A percentile compares a stretch with the other conserved stretches of the same genome.
Evolutionary conservation across 2,113 vertebrate species (phyloP).

Genomic region (Oncorhynchus kisutch): DNA sequence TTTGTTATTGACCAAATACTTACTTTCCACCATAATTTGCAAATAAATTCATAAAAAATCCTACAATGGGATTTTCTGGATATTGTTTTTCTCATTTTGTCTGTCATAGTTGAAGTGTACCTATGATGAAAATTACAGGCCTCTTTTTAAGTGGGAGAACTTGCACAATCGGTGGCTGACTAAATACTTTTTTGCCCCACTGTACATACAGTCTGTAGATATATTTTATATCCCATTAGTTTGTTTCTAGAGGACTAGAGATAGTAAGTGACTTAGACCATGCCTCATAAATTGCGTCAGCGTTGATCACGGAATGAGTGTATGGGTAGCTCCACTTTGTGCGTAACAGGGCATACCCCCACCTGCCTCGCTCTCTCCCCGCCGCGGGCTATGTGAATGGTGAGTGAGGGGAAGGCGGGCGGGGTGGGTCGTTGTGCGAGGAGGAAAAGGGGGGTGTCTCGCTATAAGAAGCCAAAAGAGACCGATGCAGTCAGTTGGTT

Average conservation of each 20-base stretch:
- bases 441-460: conserved; percentile 68
- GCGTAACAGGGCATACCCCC: conserved; percentile 65
- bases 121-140: no score
- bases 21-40: no score
- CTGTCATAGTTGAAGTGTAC: no score
- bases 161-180: no score
- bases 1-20: no score
- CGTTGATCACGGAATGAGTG: conserved; percentile 22
- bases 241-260: conserved; percentile 21
- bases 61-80: no score
- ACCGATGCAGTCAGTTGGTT: conserved; percentile 66
- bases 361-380: conserved; percentile 50
- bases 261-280: conserved; percentile 51
- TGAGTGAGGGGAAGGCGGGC: conserved; percentile 28
- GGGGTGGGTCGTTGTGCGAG: conserved; percentile 53
- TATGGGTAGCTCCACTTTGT: conserved; percentile 47
- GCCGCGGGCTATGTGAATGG: conserved; percentile 1
- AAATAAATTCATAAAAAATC: no score
- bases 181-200: no score
- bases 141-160: no score
- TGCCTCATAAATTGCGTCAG: conserved; percentile 35
- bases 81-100: no score
- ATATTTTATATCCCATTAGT: no score
- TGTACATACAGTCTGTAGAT: no score
- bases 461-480: conserved; percentile 78